Base-by-base conservation (phyloP, 2,113 vertebrate species). In the Neodon shergylaensis region DNA sequence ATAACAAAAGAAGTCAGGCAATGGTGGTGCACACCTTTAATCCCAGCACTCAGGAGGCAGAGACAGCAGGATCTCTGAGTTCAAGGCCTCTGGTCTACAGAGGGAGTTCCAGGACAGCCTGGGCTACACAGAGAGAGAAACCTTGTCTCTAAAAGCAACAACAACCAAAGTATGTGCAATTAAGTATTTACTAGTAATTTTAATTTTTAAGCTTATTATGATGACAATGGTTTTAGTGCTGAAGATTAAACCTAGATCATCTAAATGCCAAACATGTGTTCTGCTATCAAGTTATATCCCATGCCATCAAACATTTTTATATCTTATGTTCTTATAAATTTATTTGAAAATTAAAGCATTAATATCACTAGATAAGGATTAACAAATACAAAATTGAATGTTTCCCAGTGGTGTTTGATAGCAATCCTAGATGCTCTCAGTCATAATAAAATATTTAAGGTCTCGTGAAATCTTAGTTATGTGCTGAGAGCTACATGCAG, bases 291-390 rank as follows among this genome's bases (percentile, higher is more conserved):
- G 39, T 58, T 47, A 78, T 14, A 78, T 16, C 36, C 36, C 28
- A 36, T 1, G 1, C 28, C 14, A 65, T 73, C 86, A 68, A 92
- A 63, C 73, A 52, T 17, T 44, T 74, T 72, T 81, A 66, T 42
- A 74, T 42, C 81, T 95, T 86, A 21, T 39, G 84, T 47, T 79
- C 65, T 88, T 63, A 58, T 39, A 39, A 74, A 7, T 85, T 24
- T 77, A 3, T 84, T 33, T 89, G 81, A 90, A 90, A 95, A 79
- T 21, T 11, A 54, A 88, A 90, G 44, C 88, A 26, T 84, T 74
- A 47, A 12, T 92, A 63, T 89, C 33, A 68, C 17, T 36, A 1
- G 19, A 36, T n/a, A 47, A 52, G 74, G 72, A 78, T 84, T 77
- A 78, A 63, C 26, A 33, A 90, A 9, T 82, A 82, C 19, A 83